These are phyloP conservation scores for Clinocottus analis DNA, from an alignment of 2,113 vertebrate species.

Conservation along the genomic window DNA sequence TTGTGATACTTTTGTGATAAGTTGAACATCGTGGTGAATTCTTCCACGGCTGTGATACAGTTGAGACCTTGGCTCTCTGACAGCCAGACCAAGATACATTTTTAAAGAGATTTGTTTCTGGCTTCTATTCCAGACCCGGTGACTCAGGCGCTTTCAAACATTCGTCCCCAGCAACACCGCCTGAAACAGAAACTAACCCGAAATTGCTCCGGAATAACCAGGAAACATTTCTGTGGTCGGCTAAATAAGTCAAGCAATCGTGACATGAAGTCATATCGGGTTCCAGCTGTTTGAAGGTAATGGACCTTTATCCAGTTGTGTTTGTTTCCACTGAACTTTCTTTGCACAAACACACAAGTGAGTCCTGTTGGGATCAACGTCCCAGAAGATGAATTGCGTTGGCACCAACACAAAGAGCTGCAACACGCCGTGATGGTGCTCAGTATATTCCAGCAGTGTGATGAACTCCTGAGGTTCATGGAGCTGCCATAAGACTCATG, in stretches of 20 bases:
- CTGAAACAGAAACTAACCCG: constrained; percentile 59
- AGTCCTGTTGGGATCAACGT: constrained; percentile 10
- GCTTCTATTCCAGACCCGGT: constrained; percentile 28
- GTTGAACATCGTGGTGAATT: neutral
- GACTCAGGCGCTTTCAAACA: constrained; percentile 23
- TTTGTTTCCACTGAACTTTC: constrained; percentile 27
- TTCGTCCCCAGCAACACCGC: constrained; percentile 63
- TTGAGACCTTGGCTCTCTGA: neutral
- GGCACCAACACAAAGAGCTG: constrained; percentile 12
- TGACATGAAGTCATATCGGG: constrained; percentile 19
- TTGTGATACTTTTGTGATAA: neutral
- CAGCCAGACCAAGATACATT: neutral
- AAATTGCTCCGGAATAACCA: constrained; percentile 37
- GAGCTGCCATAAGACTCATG: constrained; percentile 3
- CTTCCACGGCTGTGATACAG: neutral
- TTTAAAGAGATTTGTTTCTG: constrained; percentile 30
- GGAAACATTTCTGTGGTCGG: constrained; percentile 53
- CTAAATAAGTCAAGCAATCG: constrained; percentile 54
- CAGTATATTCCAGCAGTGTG: neutral
- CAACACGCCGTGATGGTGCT: neutral
- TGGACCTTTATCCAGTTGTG: constrained; percentile 23
- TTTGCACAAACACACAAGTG: constrained; percentile 22
- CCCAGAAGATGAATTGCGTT: neutral
- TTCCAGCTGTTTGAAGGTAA: constrained; percentile 35
- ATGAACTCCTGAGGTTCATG: constrained; percentile 18